phyloP scores from a whole-genome alignment of 2,797 vertebrate genomes.

The Channa striata region DNA sequence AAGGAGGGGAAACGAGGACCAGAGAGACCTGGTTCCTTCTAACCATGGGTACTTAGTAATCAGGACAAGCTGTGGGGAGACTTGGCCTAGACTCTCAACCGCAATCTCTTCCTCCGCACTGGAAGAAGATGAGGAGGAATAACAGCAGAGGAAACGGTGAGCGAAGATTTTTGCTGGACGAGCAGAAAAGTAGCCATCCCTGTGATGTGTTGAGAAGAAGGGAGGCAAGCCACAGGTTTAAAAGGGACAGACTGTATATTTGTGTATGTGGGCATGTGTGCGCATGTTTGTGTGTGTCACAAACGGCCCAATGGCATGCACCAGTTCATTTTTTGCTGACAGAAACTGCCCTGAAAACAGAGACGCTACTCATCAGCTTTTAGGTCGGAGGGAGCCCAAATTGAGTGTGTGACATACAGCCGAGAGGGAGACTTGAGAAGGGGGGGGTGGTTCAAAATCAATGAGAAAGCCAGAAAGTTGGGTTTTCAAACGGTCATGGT shows the following conservation, averaged over 20 bases:
- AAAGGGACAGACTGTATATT: constrained; percentile 50
- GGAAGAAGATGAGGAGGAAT: constrained; percentile 68
- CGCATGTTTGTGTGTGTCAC: constrained; percentile 36
- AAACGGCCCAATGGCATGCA: constrained; percentile 43
- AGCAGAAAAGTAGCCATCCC: constrained; percentile 68
- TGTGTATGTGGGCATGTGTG: constrained; percentile 29
- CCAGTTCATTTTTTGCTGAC: constrained; percentile 63
- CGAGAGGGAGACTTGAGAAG: constrained; percentile 46
- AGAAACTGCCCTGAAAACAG: constrained; percentile 69
- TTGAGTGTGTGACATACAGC: constrained; percentile 72
- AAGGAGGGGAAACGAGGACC: constrained; percentile 55
- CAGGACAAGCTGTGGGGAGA: constrained; percentile 79
- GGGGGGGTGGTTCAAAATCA: constrained; percentile 52
- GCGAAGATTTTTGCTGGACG: constrained; percentile 61
- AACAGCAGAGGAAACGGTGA: constrained; percentile 54
- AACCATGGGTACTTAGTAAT: constrained; percentile 75
- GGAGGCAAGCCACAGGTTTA: constrained; percentile 46
- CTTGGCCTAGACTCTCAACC: constrained; percentile 70
- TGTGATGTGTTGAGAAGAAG: constrained; percentile 59
- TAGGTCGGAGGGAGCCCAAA: constrained; percentile 70
- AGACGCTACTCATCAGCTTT: constrained; percentile 74
- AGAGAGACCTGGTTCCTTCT: constrained; percentile 65
- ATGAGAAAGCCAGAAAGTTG: constrained; percentile 70
- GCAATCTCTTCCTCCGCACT: constrained; percentile 67
- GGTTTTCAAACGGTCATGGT: constrained; percentile 78